A percentile compares a stretch with the other conserved stretches of the same genome.
Evolutionary conservation across 2,797 vertebrate genomes (phyloP).

Genomic region (Pantherophis vulpinus): DNA sequence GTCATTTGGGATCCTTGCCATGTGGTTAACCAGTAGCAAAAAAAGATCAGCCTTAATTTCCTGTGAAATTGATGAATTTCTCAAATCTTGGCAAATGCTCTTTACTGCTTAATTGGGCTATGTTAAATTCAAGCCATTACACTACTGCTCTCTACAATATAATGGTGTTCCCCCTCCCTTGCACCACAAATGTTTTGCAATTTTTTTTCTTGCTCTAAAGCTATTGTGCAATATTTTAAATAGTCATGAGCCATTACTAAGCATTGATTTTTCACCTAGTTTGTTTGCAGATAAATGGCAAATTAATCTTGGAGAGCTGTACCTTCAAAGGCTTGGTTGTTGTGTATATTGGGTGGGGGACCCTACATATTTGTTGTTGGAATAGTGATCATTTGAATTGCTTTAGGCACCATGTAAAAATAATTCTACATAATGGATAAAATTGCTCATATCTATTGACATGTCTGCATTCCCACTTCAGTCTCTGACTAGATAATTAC

Average conservation of each 20-base stretch:
- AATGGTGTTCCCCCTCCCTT: conserved; percentile 33
- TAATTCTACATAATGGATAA: background rate
- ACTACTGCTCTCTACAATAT: conserved; percentile 73
- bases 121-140: conserved; percentile 80
- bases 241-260: conserved; percentile 66
- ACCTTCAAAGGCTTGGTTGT: background rate
- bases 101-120: conserved; percentile 75
- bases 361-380: background rate
- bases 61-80: conserved; percentile 75
- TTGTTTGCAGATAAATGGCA: conserved; percentile 27
- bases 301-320: background rate
- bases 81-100: conserved; percentile 63
- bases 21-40: conserved; percentile 73
- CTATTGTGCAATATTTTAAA: conserved; percentile 67
- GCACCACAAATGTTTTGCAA: conserved; percentile 67
- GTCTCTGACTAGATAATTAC: background rate
- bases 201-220: conserved; percentile 27
- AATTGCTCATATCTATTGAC: background rate
- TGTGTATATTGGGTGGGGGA: background rate
- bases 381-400: background rate
- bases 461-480: background rate
- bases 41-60: conserved; percentile 79
- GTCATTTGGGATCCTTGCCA: conserved; percentile 71
- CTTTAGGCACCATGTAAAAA: background rate
- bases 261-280: background rate